These are phyloP conservation scores for Epinephelus lanceolatus DNA, from an alignment of 2,113 vertebrate genomes.

Conservation along the genomic window DNA sequence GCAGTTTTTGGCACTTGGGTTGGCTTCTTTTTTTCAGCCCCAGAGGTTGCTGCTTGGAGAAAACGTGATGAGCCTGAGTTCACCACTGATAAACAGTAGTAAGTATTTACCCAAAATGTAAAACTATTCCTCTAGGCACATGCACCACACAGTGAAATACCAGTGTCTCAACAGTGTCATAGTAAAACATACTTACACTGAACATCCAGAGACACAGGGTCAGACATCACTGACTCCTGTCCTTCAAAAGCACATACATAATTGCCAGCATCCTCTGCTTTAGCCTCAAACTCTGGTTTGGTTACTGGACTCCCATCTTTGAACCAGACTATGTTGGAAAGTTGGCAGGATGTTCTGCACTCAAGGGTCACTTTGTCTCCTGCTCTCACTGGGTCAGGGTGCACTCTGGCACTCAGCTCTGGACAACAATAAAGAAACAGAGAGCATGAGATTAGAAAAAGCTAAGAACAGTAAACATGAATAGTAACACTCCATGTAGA, in stretches of 20 bases:
- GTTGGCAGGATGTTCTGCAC: slow-evolving; percentile 30
- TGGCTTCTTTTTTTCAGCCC: no score
- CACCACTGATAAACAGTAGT: no score
- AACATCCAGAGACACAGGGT: slow-evolving; percentile 44
- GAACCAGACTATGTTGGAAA: slow-evolving; percentile 40
- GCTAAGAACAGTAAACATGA: not conserved
- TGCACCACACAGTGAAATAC: not conserved
- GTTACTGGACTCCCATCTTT: slow-evolving; percentile 45
- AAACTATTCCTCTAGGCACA: not conserved
- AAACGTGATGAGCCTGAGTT: no score
- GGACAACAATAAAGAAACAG: not conserved
- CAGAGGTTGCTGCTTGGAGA: no score
- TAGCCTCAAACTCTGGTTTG: slow-evolving; percentile 29
- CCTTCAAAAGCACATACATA: slow-evolving; percentile 50
- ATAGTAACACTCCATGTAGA: not conserved
- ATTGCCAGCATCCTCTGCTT: slow-evolving; percentile 51
- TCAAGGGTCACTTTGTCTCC: slow-evolving; percentile 44
- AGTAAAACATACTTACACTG: slow-evolving; percentile 47
- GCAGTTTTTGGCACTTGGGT: no score
- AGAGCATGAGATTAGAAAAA: not conserved
- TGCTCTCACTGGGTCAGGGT: slow-evolving; percentile 28
- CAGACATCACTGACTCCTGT: slow-evolving; percentile 28
- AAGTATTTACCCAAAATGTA: not conserved
- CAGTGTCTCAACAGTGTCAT: not conserved
- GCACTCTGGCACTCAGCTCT: slow-evolving; percentile 34